Evolutionary conservation across 2,888 invertebrate genomes (phyloP), one percentile per base, ranked within the genome.

Genomic region (Ectemnius cavifrons): DNA sequence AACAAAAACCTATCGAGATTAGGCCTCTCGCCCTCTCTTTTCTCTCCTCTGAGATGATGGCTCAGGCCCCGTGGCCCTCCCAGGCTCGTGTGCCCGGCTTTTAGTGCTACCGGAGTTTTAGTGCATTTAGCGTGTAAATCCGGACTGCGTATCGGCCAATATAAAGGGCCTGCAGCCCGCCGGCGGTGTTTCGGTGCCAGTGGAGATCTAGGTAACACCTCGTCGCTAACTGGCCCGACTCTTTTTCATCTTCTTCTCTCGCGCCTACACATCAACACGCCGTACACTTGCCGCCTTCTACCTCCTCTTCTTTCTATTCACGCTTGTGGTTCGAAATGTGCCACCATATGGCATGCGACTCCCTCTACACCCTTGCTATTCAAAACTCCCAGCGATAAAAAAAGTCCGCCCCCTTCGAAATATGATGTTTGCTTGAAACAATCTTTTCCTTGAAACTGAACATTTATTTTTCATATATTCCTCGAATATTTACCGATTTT

Each of bases 201-300:
- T 56, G 67, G 77, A 75, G 79, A 69, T 71, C 78, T 37, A 85
- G 66, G 75, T 86, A 86, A 83, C 86, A 86, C 85, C 83, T 84
- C 77, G 80, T 80, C 79, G 86, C 87, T 86, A 86, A 86, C 82
- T 87, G 81, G 76, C 66, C 67, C 81, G 75, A 83, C 72, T 71
- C 78, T 84, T 85, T 37, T 85, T 83, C 84, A 85, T 76, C 81
- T 82, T 56, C 79, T 64, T 68, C 68, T 28, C 70, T 73, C 60
- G 71, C 72, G 73, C 74, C 78, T 74, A 83, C 79, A 65, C 72
- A 52, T 27, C 67, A n/a, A 62, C 60, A 27, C 49, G 45, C 28
- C 6, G 45, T 6, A 47, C 57, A 16, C 23, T 45, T 45, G 16
- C 57, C 47, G 14, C 37, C 28, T 16, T 58, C 73, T 18, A 14